Evolutionary conservation across 2,888 invertebrate genomes (phyloP).

Genomic region (Agriopis aurantiaria): DNA sequence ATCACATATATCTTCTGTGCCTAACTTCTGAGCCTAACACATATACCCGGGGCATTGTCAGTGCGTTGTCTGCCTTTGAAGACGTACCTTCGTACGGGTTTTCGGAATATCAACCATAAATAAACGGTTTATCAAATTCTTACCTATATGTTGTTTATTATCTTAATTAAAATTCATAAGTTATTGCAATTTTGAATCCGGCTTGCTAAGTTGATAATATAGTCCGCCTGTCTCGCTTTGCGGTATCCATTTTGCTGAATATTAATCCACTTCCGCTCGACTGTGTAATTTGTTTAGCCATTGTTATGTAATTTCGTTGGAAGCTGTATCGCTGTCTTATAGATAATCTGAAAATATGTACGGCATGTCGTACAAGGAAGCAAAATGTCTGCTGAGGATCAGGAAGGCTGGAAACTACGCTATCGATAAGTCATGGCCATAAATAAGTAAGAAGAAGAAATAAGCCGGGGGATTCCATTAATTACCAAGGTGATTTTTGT

Average conservation of each 20-base stretch:
- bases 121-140: neutral
- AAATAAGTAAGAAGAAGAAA: too few relatives aligned
- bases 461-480: too few relatives aligned
- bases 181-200: constrained; percentile 40
- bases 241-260: constrained; percentile 48
- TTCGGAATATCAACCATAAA: neutral
- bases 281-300: constrained; percentile 39
- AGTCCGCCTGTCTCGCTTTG: constrained; percentile 44
- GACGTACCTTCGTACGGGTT: too few relatives aligned
- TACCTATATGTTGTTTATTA: neutral
- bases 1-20: too few relatives aligned
- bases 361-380: too few relatives aligned
- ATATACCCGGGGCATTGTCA: too few relatives aligned
- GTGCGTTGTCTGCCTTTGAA: too few relatives aligned
- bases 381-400: too few relatives aligned
- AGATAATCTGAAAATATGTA: neutral
- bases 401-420: too few relatives aligned
- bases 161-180: constrained; percentile 36
- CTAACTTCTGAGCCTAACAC: too few relatives aligned
- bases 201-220: constrained; percentile 47
- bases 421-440: too few relatives aligned
- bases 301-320: constrained; percentile 33
- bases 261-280: constrained; percentile 36
- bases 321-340: constrained; percentile 18
- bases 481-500: too few relatives aligned